Evolutionary conservation across 1,140 invertebrate species (phyloP).

Genomic region (Drepana arcuata): DNA sequence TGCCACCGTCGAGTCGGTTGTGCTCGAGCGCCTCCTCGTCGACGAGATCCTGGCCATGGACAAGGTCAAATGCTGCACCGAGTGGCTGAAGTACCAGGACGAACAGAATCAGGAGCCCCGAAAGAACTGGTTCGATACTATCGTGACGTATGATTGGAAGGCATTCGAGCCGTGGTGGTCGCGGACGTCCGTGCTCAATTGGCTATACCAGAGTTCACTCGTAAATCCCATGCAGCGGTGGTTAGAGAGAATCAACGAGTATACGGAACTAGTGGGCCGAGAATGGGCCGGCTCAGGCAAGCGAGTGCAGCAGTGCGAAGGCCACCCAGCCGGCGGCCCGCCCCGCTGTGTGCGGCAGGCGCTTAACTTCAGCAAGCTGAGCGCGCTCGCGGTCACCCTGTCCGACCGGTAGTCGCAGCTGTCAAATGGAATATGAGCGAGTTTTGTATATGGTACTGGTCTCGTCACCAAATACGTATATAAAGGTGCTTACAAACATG

Average conservation of each 20-base stretch:
- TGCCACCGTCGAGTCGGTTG: constrained; percentile 7
- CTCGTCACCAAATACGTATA: too few relatives aligned
- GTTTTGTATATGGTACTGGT: too few relatives aligned
- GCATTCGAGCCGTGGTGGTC: constrained; percentile 47
- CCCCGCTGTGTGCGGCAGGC: constrained; percentile 29
- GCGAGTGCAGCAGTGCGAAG: too few relatives aligned
- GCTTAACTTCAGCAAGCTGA: constrained; percentile 45
- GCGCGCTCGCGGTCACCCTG: constrained; percentile 26
- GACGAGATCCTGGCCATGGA: constrained; percentile 9
- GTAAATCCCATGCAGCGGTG: constrained; percentile 50
- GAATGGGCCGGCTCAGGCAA: too few relatives aligned
- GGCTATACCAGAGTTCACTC: constrained; percentile 53
- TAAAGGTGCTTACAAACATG: too few relatives aligned
- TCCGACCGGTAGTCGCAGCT: constrained; percentile 36
- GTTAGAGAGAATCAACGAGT: constrained; percentile 40
- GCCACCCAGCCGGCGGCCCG: not conserved
- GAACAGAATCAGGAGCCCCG: constrained; percentile 2
- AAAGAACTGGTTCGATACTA: constrained; percentile 26
- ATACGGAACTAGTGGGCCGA: constrained; percentile 1
- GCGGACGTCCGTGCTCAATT: constrained; percentile 37
- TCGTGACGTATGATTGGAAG: constrained; percentile 29
- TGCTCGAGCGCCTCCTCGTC: constrained; percentile 7
- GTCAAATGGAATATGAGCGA: constrained; percentile 3
- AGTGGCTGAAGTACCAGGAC: constrained; percentile 33
- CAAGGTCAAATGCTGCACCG: constrained; percentile 31